Base-by-base conservation (phyloP, 1,140 invertebrate genomes). In the Neuroterus valhalla region DNA sequence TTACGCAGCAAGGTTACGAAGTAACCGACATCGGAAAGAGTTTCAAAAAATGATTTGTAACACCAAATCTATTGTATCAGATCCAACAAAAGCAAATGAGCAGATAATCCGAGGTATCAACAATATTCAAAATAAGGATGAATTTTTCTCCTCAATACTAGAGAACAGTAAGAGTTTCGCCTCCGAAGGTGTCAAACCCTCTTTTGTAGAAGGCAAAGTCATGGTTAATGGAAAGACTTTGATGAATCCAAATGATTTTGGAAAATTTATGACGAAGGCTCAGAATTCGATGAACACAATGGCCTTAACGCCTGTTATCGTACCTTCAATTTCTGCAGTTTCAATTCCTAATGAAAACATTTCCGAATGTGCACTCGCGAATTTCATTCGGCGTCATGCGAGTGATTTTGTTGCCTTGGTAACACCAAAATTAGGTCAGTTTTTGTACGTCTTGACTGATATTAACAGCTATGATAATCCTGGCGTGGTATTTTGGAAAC, bases 21-120 rank as follows among this genome's bases (percentile, higher is more conserved):
- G 43, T 11, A 85, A 82, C 14, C 69, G 77, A 66, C 81, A 84
- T 44, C 70, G 71, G 42, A 85, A 74, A 68, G 74, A 78, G 19
- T 85, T 76, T 42, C 81, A 81, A 70, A 74, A 76, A 43, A 5
- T 74, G 5, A 50, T 67, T 6, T 67, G 72, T 44, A 79, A 70
- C 2, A 83, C 84, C 12, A 66, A 50, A 31, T 26, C 44, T 0
- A 78, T 69, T 19, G 75, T 77, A 68, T 8, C 14, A 17, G 71
- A 77, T 50, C 45, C 62, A 46, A 62, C 72, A 26, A 15, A 68
- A 2, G 68, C 72, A 43, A 84, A 84, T 50, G 80, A 78, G 12
- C 79, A 85, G 68, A 79, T 86, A 3, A 83, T 86, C 66, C 75
- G 77, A 10, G 75, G 78, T 3, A 62, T 87, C 48, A 80, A 62